phyloP scores from a whole-genome alignment of 92 coral and sea anemone genomes.

The Pocillopora meandrina region DNA sequence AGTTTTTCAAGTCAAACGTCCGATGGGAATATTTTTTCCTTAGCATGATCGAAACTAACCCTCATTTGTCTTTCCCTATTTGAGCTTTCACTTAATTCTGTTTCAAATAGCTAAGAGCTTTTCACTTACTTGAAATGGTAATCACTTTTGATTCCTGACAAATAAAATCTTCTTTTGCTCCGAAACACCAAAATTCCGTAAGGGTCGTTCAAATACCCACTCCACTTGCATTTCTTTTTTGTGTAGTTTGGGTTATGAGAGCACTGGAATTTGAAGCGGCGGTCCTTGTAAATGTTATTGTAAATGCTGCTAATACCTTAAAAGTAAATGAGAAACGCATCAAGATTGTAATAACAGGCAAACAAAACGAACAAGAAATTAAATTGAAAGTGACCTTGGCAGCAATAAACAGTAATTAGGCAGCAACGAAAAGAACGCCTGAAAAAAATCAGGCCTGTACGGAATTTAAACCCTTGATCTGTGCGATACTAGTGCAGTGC shows the following conservation, averaged over 20 bases:
- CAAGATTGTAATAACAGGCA: not conserved
- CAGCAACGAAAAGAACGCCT: too few species aligned
- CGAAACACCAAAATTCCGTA: not conserved
- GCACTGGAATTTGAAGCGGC: slow-evolving; percentile 11
- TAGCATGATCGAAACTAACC: too few species aligned
- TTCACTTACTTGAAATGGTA: not conserved
- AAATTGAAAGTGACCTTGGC: too few species aligned
- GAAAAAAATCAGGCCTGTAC: too few species aligned
- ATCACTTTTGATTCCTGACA: slow-evolving; percentile 9
- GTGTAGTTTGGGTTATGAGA: not conserved
- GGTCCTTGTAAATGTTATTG: not conserved
- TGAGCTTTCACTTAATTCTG: not conserved
- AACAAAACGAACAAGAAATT: too few species aligned
- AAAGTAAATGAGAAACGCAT: not conserved
- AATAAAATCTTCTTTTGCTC: not conserved
- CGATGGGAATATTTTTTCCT: too few species aligned
- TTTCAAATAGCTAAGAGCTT: not conserved
- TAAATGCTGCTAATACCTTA: slow-evolving; percentile 2
- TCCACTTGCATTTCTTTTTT: slow-evolving; percentile 13
- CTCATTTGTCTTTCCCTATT: not conserved
- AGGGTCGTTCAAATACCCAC: not conserved
- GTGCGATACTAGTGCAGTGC: too few species aligned
- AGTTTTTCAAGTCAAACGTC: too few species aligned
- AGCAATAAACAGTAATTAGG: too few species aligned
- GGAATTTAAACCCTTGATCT: too few species aligned